Base-by-base conservation (phyloP, 2,113 vertebrate species). In the Hoplias malabaricus region DNA sequence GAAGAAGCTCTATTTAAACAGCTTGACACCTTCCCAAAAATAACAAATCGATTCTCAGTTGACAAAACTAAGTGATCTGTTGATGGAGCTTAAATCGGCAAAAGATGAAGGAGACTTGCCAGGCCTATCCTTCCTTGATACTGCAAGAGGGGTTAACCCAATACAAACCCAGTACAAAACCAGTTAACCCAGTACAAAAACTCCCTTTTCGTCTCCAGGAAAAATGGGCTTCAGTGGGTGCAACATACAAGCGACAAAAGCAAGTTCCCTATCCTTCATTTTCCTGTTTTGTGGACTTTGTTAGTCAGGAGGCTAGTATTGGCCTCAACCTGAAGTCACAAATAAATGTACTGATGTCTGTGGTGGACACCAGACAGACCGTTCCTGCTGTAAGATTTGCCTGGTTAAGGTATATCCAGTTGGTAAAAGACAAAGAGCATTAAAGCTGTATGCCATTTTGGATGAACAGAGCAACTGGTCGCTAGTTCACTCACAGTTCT, bases 101-200 rank as follows among this genome's bases (percentile, higher is more conserved):
- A 38, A 38, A 10, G 36, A 4, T 38, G 36, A 38, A 38, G 36
- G 10, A 38, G 36, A 38, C 10, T 38, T 38, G 36, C 36, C 10
- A 5, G 36, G 36, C 36, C 36, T 38, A 4, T 5, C 36, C 36
- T 4, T 38, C 10, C 36, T 38, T 10, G 71, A 84, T n/a, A 82
- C 57, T 0, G 80, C 77, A 1, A 73, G 78, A 68, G 78, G 80
- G 0, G 6, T 84, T 0, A 86, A 84, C 7, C 69, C 78, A 9
- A 78, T 84, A n/a, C n/a, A n/a, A n/a, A n/a, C n/a, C n/a, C n/a
- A n/a, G n/a, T n/a, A n/a, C n/a, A n/a, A n/a, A n/a, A n/a, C n/a
- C n/a, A n/a, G n/a, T n/a, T n/a, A n/a, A n/a, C n/a, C n/a, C n/a
- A 0, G 77, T 84, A 0, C 72, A 81, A 3, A 87, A 84, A 7